Evolutionary conservation across 1,140 invertebrate species (phyloP), one percentile per base, ranked within the genome.

Genomic region (Pseudomyrmex pallidus): DNA sequence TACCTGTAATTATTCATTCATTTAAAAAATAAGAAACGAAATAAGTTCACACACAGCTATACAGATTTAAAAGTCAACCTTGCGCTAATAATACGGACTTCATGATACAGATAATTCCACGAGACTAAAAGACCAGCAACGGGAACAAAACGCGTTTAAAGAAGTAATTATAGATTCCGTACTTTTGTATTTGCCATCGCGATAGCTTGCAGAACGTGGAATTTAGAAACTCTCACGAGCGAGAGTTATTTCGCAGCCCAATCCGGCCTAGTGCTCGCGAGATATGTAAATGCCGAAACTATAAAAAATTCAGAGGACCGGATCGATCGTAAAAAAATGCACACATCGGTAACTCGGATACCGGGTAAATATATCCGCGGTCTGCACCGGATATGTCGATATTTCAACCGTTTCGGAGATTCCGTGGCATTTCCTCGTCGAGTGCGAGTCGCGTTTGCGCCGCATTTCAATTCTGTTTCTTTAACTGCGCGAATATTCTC

Each of bases 281-380:
- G 59, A 66, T 86, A 87, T 85, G 82, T 84, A 90, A 85, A 90
- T 89, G 74, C 56, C 74, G 17, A 25, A 50, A n/a, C 72, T 61
- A 84, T 90, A 87, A 88, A 86, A 85, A 85, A 90, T 87, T 89
- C 86, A 89, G 83, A 15, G 74, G 57, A 64, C 84, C 20, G 74
- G 7, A 35, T 35, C 17, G 68, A 63, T 88, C 85, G 82, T 88
- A 87, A 88, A 87, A 52, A 13, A 67, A 13, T 10, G 15, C 15
- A 20, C 52, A 44, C 64, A 48, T 20, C 66, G 68, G 2, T 46
- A 66, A 56, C 48, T 5, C 50, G 74, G 22, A 59, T 63, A 61
- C 61, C 62, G 56, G 70, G 82, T 85, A 87, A 85, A 88, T 87
- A 85, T 88, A 87, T 84, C 70, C 83, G 74, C 67, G 54, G 68